Base-by-base conservation (phyloP, 2,113 vertebrate species). In the Labrus mixtus region DNA sequence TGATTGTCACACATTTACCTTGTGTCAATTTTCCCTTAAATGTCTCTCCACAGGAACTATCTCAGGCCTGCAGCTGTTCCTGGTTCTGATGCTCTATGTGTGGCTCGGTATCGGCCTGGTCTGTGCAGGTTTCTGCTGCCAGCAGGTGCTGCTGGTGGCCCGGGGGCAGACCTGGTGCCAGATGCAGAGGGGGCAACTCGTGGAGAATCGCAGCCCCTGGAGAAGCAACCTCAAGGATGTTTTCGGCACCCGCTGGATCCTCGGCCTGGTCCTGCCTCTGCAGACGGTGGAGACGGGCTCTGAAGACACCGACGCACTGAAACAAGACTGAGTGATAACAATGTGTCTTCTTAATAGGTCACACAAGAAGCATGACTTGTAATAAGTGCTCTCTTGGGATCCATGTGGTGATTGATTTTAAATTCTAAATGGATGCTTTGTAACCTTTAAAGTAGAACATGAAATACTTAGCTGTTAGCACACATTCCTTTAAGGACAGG, bases 81-180 rank as follows among this genome's bases (percentile, higher is more conserved):
- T 99, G 89, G 96, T 99, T 86, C 95, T 99, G 90, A 99, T 99
- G 98, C 96, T 99, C 19, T 98, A 99, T 54, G 96, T 99, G 91
- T 99, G 98, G 98, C 94, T 98, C 65, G 97, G 97, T 78, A 96
- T 99, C 0, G 98, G 98, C 76, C 92, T 99, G 92, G 97, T 98
- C 76, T 97, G 97, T 0, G 97, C 97, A 0, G 97, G 97, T 48
- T 99, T 99, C 95, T 99, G 97, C 84, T 98, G 96, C 90, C 98
- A 99, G 85, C 97, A 99, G 94, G 92, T 99, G 84, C 93, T 99
- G 87, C 82, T 98, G 93, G 96, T 99, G 74, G 94, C 97, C 65
- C 95, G 96, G 0, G 97, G 97, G 10, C 97, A 97, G 90, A 97
- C 97, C 0, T 96, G 96, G 89, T 96, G 97, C 90, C 96, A 98